Evolutionary conservation across 2,113 vertebrate species (phyloP), one percentile per base, ranked within the genome.

Genomic region (Athene cunicularia): DNA sequence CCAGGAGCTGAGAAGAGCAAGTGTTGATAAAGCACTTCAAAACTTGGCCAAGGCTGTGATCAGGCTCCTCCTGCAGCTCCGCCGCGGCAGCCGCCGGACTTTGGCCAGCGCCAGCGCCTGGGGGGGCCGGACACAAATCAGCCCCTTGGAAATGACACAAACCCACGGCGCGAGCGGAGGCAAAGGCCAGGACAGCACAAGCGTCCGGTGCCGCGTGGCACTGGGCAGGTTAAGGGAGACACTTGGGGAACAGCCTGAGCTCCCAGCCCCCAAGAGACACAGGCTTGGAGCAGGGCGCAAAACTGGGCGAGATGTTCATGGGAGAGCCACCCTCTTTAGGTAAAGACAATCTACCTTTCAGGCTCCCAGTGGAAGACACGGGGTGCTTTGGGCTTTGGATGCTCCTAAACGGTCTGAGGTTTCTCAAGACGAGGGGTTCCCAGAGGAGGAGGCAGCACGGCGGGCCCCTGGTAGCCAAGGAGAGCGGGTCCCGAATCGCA

Each of bases 111-210:
- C 18, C 8, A 3, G 41, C 11, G 0, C 41, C 12, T 0, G 14
- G 0, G 30, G 77, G 80, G 14, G 26, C 43, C 33, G 19, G 19
- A 11, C 0, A 50, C 74, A 55, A 9, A 16, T 1, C 32, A 39
- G 49, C 60, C 0, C 55, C 80, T 50, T 24, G 17, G 85, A 37
- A 83, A 81, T 5, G 0, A 5, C 72, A 32, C 79, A 8, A 1
- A 28, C 0, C 1, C 0, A 1, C 6, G 0, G 14, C 2, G 50
- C 8, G 80, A 4, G 3, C 17, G n/a, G 55, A 23, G 26, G 3
- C 3, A 33, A 1, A 2, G 73, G 68, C 2, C 3, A 49, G 56
- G 14, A 10, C 12, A 35, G 67, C 39, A 41, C 50, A 14, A 3
- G 56, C 6, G 47, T 5, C 50, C 1, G 0, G 86, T 5, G 41